Conservation (phyloP, 1,140 invertebrate genomes). For the Macrostomum lignano region DNA sequence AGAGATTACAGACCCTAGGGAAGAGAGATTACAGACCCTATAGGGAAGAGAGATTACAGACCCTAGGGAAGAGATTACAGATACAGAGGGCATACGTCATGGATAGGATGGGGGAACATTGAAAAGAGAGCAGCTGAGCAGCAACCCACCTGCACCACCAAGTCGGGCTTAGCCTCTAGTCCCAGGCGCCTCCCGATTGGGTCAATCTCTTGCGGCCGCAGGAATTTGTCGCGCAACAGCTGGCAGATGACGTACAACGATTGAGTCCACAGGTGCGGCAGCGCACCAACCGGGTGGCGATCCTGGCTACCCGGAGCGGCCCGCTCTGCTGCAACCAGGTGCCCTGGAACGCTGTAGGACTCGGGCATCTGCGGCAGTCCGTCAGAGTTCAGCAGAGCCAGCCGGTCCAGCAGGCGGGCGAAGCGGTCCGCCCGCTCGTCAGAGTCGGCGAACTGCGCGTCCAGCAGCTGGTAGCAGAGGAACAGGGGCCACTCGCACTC, state of each 20-base stretch:
- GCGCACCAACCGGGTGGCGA: slow-evolving; percentile 51
- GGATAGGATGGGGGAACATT: not conserved
- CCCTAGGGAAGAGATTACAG: too few species aligned
- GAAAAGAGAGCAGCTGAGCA: not conserved
- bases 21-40: too few species aligned
- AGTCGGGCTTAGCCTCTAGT: slow-evolving; percentile 77
- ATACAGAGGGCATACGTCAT: too few species aligned
- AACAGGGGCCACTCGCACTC: slow-evolving; percentile 99
- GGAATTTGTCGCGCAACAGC: slow-evolving; percentile 50
- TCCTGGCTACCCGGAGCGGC: slow-evolving; percentile 37
- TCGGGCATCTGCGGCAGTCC: slow-evolving; percentile 76
- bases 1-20: too few species aligned
- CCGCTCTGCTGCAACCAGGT: slow-evolving; percentile 17
- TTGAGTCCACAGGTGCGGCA: slow-evolving; percentile 90
- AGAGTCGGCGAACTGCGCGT: slow-evolving; percentile 59
- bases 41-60: too few species aligned
- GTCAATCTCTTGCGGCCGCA: slow-evolving; percentile 82
- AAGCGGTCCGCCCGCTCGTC: too few species aligned
- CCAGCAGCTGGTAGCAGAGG: slow-evolving; percentile 73
- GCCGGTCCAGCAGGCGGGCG: too few species aligned
- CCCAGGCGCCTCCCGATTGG: slow-evolving; percentile 72
- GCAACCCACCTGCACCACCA: slow-evolving; percentile 67
- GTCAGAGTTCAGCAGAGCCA: too few species aligned
- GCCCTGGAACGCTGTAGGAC: slow-evolving; percentile 57
- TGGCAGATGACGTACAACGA: slow-evolving; percentile 79